phyloP scores from a whole-genome alignment of 2,113 vertebrate species.

The Cairina moschata region DNA sequence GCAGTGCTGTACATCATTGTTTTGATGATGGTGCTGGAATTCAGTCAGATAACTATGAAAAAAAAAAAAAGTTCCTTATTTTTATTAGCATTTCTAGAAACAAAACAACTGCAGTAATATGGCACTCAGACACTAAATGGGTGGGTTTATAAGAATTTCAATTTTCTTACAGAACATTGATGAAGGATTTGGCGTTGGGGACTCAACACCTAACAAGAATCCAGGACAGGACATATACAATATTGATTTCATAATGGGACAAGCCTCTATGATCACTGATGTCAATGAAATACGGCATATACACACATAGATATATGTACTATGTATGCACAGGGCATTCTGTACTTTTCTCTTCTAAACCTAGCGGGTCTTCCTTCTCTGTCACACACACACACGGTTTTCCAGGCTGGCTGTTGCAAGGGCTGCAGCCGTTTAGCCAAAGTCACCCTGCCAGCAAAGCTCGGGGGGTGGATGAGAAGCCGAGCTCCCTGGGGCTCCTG shows the following conservation, averaged over 20 bases:
- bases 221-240: not conserved
- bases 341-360: not conserved
- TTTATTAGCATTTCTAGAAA: not conserved
- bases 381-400: fast-evolving
- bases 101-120: not conserved
- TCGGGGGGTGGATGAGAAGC: not conserved
- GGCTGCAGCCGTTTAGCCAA: not conserved
- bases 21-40: not conserved
- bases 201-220: not conserved
- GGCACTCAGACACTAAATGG: not conserved
- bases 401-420: not conserved
- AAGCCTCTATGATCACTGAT: not conserved
- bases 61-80: not conserved
- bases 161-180: not conserved
- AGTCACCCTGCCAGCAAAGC: constrained; percentile 14
- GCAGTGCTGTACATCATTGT: not conserved
- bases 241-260: not conserved
- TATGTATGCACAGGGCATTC: not conserved
- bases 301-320: not conserved
- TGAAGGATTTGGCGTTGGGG: not conserved
- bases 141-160: not conserved
- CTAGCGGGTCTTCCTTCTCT: not conserved
- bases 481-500: not conserved
- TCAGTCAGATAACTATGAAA: not conserved
- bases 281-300: not conserved